Evolutionary conservation across 2,797 vertebrate species (phyloP), one percentile per base, ranked within the genome.

Genomic region (Scolopax bukidnonensis): DNA sequence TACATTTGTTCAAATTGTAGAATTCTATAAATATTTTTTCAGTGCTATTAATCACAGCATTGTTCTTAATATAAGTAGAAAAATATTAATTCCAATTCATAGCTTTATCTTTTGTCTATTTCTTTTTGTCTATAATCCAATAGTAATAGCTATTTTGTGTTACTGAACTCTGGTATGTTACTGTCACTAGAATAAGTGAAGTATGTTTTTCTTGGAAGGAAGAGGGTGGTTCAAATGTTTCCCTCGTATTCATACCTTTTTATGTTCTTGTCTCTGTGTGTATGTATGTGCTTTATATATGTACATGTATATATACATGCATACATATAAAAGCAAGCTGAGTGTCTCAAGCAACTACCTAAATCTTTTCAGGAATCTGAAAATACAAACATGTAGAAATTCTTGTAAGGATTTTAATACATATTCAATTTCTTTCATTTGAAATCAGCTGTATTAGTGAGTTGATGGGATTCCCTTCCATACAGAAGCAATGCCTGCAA

Each of bases 271-370:
- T 64, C 15, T 17, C 3, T 23, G 12, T 33, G 12, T n/a, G 16
- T 30, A 18, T 41, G 10, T 50, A 16, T 21, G 14, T 75, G 7
- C 15, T 40, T 14, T 23, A 9, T 43, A 5, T 36, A 19, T 23
- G 10, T 10, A 11, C 4, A 8, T 4, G 6, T n/a, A 2, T 38
- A 19, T 14, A 11, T 11, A 9, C 2, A 21, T 13, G 33, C 5
- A 7, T 8, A 13, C 4, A 5, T 0, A 1, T 4, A 68, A 30
- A 9, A 41, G n/a, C 41, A 53, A 48, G 50, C 64, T 7, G 21
- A 59, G 17, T 51, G 40, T 32, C 30, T 94, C 13, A 6, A 61
- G 50, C 19, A 70, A 12, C 43, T 83, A 5, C 48, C 25, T 43
- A 10, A 76, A 40, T 43, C 18, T 68, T 16, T 69, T 75, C 38